phyloP scores from a whole-genome alignment of 2,888 invertebrate species.

The Torymus texanus region DNA sequence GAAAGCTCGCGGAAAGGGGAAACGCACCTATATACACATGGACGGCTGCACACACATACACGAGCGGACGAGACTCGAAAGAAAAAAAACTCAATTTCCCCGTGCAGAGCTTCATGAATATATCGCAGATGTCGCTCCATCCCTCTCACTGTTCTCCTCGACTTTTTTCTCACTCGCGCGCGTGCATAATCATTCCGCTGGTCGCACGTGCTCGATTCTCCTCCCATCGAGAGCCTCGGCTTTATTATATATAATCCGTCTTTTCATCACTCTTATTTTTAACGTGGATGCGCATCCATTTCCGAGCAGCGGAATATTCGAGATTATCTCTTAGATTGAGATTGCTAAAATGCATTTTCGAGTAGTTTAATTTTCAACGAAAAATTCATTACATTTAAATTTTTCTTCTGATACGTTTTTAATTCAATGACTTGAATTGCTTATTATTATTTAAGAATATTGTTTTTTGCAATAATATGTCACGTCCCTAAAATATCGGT shows the following conservation, averaged over 20 bases:
- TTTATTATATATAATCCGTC: slow-evolving; percentile 34
- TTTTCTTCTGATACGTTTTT: too few species aligned
- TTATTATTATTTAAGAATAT: too few species aligned
- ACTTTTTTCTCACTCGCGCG: background rate
- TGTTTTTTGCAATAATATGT: too few species aligned
- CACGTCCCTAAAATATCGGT: too few species aligned
- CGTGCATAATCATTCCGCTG: slow-evolving; percentile 32
- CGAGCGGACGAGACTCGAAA: background rate
- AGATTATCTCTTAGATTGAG: too few species aligned
- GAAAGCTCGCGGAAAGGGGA: background rate
- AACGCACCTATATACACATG: background rate
- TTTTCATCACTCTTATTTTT: slow-evolving; percentile 24
- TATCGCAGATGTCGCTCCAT: slow-evolving; percentile 36
- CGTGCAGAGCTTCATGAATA: slow-evolving; percentile 44
- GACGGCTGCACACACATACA: background rate
- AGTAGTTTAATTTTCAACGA: too few species aligned
- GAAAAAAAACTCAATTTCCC: slow-evolving; percentile 35
- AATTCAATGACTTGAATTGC: too few species aligned
- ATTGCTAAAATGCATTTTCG: too few species aligned
- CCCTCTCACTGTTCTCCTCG: slow-evolving; percentile 16
- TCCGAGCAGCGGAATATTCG: too few species aligned
- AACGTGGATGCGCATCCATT: background rate
- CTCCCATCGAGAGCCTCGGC: background rate
- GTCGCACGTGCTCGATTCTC: slow-evolving; percentile 22
- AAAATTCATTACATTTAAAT: too few species aligned